Conservation (phyloP, 2,888 invertebrate genomes). For the Proisotoma minuta region DNA sequence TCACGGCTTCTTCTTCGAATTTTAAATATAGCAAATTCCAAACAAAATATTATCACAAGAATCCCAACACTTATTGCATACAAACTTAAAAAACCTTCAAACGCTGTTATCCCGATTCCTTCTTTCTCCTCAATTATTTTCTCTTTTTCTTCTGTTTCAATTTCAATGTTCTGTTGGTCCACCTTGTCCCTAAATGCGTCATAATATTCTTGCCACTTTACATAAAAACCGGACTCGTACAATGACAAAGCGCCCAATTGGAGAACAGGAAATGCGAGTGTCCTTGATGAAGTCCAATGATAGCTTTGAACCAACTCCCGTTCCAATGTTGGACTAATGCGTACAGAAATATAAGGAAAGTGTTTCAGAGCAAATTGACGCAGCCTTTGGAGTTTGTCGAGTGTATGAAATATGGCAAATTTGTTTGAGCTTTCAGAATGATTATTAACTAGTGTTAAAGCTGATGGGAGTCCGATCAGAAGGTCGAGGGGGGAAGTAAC, state of each 20-base stretch:
- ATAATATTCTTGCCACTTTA: conserved; percentile 8
- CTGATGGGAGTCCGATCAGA: too few species aligned
- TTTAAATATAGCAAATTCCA: too few species aligned
- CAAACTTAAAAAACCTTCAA: neutral
- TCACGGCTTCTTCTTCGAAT: too few species aligned
- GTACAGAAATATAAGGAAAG: neutral
- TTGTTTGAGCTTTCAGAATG: too few species aligned
- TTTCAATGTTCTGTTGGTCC: neutral
- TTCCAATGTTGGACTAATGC: neutral
- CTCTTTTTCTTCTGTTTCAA: neutral
- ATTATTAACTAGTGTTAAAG: too few species aligned
- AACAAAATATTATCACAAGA: too few species aligned
- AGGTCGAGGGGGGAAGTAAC: too few species aligned
- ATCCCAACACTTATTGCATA: too few species aligned
- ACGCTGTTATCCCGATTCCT: neutral
- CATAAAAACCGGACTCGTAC: conserved; percentile 6
- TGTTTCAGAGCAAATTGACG: neutral
- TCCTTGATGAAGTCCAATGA: conserved; percentile 7
- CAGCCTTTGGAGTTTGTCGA: neutral
- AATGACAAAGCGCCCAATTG: neutral
- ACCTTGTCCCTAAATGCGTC: neutral
- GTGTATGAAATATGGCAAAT: neutral
- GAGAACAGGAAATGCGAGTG: conserved; percentile 1
- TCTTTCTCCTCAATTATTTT: neutral
- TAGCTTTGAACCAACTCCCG: neutral